A percentile compares a stretch with the other conserved stretches of the same genome.
Evolutionary conservation across 2,888 invertebrate genomes (phyloP).

Genomic region (Dione juno): DNA sequence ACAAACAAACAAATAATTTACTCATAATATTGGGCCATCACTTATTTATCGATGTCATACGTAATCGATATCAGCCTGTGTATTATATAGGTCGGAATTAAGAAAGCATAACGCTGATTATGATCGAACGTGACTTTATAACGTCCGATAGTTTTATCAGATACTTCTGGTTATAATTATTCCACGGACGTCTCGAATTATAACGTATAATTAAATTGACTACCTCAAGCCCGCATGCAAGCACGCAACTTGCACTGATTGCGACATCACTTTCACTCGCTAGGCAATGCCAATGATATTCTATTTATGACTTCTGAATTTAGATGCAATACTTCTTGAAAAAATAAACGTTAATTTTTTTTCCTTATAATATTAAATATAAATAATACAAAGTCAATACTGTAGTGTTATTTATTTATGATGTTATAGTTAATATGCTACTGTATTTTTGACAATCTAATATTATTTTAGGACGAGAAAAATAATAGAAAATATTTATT

Average conservation of each 20-base stretch:
- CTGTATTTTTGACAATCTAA: too few relatives aligned
- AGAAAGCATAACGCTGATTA: slow-evolving; percentile 24
- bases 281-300: slow-evolving; percentile 43
- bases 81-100: slow-evolving; percentile 17
- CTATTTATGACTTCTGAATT: slow-evolving; percentile 39
- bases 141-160: slow-evolving; percentile 26
- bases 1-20: neutral
- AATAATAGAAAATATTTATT: too few relatives aligned
- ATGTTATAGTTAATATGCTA: too few relatives aligned
- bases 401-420: too few relatives aligned
- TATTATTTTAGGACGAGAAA: too few relatives aligned
- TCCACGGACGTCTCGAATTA: slow-evolving; percentile 39
- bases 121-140: slow-evolving; percentile 37
- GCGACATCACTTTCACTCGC: slow-evolving; percentile 78
- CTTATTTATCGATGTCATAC: neutral
- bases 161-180: slow-evolving; percentile 36
- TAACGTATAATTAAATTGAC: slow-evolving; percentile 50
- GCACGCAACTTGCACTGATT: slow-evolving; percentile 57
- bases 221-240: slow-evolving; percentile 52
- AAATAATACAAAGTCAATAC: too few relatives aligned
- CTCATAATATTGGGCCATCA: neutral
- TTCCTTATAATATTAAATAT: neutral
- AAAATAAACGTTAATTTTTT: neutral
- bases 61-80: neutral
- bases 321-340: slow-evolving; percentile 26